A percentile compares a stretch with the other conserved stretches of the same genome.
Evolutionary conservation across 2,113 vertebrate species (phyloP).

Genomic region (Microcebus jonahi): DNA sequence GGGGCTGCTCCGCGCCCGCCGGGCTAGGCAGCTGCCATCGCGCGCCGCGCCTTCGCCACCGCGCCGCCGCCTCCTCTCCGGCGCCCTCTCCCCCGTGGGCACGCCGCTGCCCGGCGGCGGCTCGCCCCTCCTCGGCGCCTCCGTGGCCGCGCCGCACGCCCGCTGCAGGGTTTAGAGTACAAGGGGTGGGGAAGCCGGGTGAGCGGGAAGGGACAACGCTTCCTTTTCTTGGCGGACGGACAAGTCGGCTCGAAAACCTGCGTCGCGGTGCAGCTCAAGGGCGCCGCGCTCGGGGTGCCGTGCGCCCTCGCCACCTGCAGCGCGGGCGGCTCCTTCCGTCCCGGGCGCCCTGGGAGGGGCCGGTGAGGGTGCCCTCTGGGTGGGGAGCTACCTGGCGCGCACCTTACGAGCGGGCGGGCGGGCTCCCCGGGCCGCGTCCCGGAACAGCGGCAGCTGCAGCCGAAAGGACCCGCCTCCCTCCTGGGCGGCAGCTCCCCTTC

Average conservation of each 20-base stretch:
- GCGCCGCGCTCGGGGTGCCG: slow-evolving; percentile 56
- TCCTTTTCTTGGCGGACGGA: slow-evolving; percentile 57
- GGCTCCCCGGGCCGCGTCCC: background rate
- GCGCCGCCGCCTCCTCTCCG: slow-evolving; percentile 68
- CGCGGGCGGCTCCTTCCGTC: slow-evolving; percentile 26
- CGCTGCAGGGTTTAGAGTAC: slow-evolving; percentile 43
- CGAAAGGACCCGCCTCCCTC: slow-evolving; percentile 46
- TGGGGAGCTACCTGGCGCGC: slow-evolving; percentile 62
- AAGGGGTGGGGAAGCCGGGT: slow-evolving; percentile 55
- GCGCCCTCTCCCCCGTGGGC: slow-evolving; percentile 60
- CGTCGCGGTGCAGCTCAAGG: slow-evolving; percentile 46
- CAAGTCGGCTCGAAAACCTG: background rate
- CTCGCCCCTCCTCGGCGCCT: slow-evolving; percentile 70
- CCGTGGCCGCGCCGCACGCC: slow-evolving; percentile 70
- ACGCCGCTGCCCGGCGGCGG: slow-evolving; percentile 63
- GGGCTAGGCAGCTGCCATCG: slow-evolving; percentile 82
- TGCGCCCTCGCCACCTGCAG: background rate
- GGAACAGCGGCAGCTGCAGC: slow-evolving; percentile 39
- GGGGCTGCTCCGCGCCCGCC: slow-evolving; percentile 71
- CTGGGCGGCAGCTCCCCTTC: background rate
- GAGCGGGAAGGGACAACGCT: slow-evolving; percentile 67
- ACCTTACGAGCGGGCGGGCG: background rate
- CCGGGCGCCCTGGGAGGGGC: background rate
- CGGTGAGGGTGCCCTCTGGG: background rate
- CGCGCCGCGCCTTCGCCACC: slow-evolving; percentile 65